Evolutionary conservation across 2,888 invertebrate genomes (phyloP).

Genomic region (Tineola bisselliella): DNA sequence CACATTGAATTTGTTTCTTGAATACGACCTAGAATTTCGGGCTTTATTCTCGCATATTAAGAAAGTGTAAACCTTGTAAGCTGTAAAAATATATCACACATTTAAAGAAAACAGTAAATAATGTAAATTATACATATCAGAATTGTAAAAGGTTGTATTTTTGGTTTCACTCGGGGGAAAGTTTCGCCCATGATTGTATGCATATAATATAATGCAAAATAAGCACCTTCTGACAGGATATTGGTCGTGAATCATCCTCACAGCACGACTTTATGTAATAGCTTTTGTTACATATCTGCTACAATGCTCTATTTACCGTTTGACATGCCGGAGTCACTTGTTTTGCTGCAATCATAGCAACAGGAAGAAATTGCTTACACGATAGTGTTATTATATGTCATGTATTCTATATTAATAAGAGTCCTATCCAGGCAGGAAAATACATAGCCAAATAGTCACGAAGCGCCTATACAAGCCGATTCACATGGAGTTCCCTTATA

Average conservation of each 20-base stretch:
- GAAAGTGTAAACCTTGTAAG: no score
- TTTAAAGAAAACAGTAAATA: no score
- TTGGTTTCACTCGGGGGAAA: neutral
- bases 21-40: no score
- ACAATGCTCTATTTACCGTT: neutral
- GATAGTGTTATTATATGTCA: no score
- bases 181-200: neutral
- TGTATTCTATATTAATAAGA: no score
- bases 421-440: no score
- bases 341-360: neutral
- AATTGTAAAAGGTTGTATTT: neutral
- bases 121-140: neutral
- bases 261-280: constrained; percentile 2
- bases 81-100: neutral
- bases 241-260: neutral
- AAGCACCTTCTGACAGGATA: constrained; percentile 5
- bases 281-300: constrained; percentile 5
- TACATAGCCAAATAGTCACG: no score
- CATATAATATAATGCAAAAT: no score
- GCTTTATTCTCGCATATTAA: no score
- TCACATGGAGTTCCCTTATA: no score
- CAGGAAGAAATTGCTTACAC: neutral
- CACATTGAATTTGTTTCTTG: no score
- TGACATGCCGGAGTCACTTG: neutral
- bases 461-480: no score